Conservation (phyloP, 2,113 vertebrate species). For the Poeciliopsis prolifica region DNA sequence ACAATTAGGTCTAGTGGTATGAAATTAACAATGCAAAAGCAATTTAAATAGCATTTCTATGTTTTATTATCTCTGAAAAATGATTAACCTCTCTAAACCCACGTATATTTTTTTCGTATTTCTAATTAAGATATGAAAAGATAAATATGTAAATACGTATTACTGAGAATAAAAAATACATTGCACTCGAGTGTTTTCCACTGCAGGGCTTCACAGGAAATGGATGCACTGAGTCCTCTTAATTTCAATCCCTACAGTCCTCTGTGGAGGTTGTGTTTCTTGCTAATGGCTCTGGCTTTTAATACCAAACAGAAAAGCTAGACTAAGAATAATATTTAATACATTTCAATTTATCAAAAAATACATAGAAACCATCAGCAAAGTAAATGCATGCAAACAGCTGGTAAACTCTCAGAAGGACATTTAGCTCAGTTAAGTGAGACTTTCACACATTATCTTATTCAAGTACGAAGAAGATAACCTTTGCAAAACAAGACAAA, state of each 20-base stretch:
- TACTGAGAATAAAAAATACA: background rate
- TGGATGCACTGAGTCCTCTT: too few relatives aligned
- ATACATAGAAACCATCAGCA: background rate
- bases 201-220: background rate
- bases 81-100: background rate
- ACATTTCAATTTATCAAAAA: too few relatives aligned
- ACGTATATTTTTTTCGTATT: too few relatives aligned
- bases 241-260: background rate
- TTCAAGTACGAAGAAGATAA: background rate
- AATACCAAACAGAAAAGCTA: background rate
- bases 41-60: background rate
- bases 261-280: background rate
- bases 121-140: background rate
- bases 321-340: background rate
- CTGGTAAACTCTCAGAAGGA: background rate
- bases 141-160: slow-evolving; percentile 1
- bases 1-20: background rate
- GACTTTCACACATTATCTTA: background rate
- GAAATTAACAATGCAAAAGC: background rate
- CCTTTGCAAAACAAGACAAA: background rate
- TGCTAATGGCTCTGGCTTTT: background rate
- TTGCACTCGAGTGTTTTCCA: background rate
- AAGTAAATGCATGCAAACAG: background rate
- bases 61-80: background rate
- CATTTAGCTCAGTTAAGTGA: background rate